Percentiles rank a stretch among this genome's conserved stretches.
Evolutionary conservation across 37 sponge, comb jelly and placozoan genomes (phyloP).

Genomic region (Aphrocallistes beatrix): DNA sequence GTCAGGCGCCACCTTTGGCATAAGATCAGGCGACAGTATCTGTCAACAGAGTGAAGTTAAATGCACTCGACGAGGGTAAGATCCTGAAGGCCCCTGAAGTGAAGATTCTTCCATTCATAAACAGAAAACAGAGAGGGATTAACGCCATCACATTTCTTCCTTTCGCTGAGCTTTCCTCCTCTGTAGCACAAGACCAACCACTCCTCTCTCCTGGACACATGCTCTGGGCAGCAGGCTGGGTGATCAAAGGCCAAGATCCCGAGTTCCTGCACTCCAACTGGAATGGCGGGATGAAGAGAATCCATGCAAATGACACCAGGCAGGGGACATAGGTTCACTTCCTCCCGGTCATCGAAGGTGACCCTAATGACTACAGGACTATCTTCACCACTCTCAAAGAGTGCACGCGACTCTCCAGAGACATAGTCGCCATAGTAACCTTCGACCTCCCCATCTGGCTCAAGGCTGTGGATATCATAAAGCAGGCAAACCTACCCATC

Average conservation of each 20-base stretch:
- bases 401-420: conserved; percentile 13
- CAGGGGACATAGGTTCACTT: conserved; percentile 18
- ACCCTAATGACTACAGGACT: background rate
- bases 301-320: background rate
- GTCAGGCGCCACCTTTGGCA: background rate
- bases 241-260: background rate
- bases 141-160: background rate
- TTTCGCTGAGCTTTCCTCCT: too few species aligned
- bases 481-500: background rate
- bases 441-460: conserved; percentile 25
- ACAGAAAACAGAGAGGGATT: background rate
- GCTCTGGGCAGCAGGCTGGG: background rate
- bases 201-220: background rate
- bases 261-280: background rate
- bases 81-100: background rate
- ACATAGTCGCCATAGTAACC: background rate
- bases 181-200: background rate
- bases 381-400: conserved; percentile 24
- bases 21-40: conserved; percentile 17
- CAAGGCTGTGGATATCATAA: conserved; percentile 17
- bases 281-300: conserved; percentile 27
- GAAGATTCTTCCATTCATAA: background rate
- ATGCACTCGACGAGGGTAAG: background rate
- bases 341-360: conserved; percentile 26
- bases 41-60: background rate